Evolutionary conservation across 2,888 invertebrate species (phyloP).

Genomic region (Oligia strigilis): DNA sequence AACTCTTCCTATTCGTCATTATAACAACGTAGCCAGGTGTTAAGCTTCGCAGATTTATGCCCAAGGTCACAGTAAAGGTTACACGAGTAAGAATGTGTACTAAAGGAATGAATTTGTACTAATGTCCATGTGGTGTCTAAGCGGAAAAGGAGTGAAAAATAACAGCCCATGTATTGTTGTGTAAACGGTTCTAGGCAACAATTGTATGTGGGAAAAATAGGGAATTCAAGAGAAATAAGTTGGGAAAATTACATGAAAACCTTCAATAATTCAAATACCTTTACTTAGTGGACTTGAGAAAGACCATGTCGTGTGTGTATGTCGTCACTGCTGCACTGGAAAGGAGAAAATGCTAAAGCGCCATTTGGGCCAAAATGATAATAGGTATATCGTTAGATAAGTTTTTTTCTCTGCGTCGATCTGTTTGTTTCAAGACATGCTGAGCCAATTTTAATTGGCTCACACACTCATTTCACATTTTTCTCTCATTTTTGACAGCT

Average conservation of each 20-base stretch:
- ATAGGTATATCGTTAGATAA: neutral
- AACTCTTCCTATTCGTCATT: neutral
- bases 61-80: slow-evolving; percentile 46
- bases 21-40: slow-evolving; percentile 44
- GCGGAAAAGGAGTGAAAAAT: neutral
- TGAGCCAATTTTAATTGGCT: too few relatives aligned
- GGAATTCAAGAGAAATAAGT: neutral
- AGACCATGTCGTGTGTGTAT: neutral
- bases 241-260: neutral
- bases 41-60: slow-evolving; percentile 51
- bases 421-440: too few relatives aligned
- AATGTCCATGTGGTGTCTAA: slow-evolving; percentile 16
- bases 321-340: too few relatives aligned
- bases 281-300: neutral
- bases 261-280: too few relatives aligned
- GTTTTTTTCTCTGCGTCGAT: too few relatives aligned
- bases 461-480: too few relatives aligned
- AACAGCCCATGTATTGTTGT: neutral
- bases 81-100: slow-evolving; percentile 31
- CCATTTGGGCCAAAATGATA: too few relatives aligned
- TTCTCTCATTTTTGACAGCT: too few relatives aligned
- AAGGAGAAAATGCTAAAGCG: too few relatives aligned
- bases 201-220: neutral
- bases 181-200: neutral
- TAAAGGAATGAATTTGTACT: slow-evolving; percentile 27